These are phyloP conservation scores for Diceros bicornis DNA, from an alignment of 2,797 vertebrate species.

Conservation along the genomic window DNA sequence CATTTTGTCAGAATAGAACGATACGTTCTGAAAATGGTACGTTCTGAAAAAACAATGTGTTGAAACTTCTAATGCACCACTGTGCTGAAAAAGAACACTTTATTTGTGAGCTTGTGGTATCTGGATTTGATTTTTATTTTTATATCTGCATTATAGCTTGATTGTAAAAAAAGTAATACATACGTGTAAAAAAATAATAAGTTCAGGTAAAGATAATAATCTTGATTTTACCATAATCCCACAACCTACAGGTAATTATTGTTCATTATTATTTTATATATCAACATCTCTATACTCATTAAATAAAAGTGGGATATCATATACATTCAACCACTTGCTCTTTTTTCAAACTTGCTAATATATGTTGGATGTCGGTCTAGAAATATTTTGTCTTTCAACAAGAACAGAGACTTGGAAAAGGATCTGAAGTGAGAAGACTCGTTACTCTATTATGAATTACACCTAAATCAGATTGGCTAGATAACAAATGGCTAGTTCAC, in stretches of 20 bases:
- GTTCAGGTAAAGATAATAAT: background rate
- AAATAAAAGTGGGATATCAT: background rate
- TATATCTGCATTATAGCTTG: background rate
- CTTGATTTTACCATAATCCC: background rate
- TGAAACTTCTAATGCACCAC: background rate
- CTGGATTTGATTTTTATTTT: conserved; percentile 44
- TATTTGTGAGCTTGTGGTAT: background rate
- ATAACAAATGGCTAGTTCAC: conserved; percentile 80
- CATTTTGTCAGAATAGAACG: background rate
- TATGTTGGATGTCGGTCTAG: background rate
- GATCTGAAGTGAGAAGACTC: conserved; percentile 71
- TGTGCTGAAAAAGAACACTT: background rate
- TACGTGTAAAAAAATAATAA: background rate
- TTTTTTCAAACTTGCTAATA: background rate
- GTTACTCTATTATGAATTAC: conserved; percentile 82
- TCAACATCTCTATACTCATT: background rate
- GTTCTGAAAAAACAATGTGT: background rate
- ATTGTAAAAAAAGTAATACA: background rate
- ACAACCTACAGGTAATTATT: background rate
- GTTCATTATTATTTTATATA: background rate
- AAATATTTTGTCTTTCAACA: conserved; percentile 85
- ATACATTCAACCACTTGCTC: background rate
- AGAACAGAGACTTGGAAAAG: conserved; percentile 77
- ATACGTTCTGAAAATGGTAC: background rate
- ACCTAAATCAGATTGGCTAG: conserved; percentile 80